Percentiles rank a stretch among this genome's conserved stretches.
Conservation (phyloP, 2,888 invertebrate genomes). For the Dugesia japonica region DNA sequence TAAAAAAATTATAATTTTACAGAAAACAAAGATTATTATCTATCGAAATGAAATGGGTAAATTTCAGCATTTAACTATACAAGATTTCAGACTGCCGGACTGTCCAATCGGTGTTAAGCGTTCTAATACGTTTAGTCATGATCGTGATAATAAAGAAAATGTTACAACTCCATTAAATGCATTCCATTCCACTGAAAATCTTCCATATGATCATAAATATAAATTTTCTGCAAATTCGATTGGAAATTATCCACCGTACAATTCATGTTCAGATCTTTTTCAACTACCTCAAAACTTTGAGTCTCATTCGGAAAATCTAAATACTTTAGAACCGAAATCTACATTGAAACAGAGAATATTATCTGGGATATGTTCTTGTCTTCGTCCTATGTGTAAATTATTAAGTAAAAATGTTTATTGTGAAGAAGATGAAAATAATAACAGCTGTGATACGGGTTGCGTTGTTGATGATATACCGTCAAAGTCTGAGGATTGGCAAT, state of each 20-base stretch:
- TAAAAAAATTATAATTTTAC: background rate
- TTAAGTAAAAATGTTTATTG: background rate
- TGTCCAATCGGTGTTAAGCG: background rate
- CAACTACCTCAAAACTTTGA: background rate
- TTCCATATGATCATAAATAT: background rate
- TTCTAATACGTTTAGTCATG: background rate
- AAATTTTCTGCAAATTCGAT: background rate
- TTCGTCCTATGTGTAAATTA: background rate
- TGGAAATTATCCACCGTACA: background rate
- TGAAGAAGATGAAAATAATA: conserved; percentile 3
- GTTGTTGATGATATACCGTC: background rate
- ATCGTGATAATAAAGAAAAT: background rate
- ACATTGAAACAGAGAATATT: background rate
- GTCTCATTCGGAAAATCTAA: background rate
- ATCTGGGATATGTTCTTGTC: background rate
- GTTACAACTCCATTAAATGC: background rate
- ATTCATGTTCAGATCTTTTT: background rate
- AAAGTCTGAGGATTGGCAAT: background rate
- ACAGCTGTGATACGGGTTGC: background rate
- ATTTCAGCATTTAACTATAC: background rate
- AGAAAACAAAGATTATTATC: background rate
- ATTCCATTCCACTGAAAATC: conserved; percentile 11
- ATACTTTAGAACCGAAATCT: background rate
- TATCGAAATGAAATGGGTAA: background rate
- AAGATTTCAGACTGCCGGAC: background rate